Evolutionary conservation across 1,140 invertebrate species (phyloP), one percentile per base, ranked within the genome.

Genomic region (Antheraea pernyi): DNA sequence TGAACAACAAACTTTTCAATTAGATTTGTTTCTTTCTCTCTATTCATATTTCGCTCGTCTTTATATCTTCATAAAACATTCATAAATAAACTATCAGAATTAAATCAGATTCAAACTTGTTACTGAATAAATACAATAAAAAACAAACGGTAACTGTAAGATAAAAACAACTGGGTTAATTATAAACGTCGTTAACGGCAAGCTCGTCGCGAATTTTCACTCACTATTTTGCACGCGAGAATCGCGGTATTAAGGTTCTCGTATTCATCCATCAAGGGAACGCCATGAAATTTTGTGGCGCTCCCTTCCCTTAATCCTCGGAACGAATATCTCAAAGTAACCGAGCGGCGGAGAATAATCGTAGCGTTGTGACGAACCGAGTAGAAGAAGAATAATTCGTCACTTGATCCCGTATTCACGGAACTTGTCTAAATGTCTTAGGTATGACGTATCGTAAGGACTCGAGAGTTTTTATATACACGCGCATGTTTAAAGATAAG

Each of bases 281-380:
- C 84, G 80, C 82, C 81, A 80, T 85, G 82, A 89, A 87, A 88
- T 87, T 83, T 87, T 84, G 80, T 85, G 82, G 81, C 77, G 83
- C 83, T 80, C 80, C 82, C 79, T n/a, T 80, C 82, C 82, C 86
- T 80, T 91, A 91, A 91, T 89, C 86, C 86, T 77, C 74, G 85
- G 86, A 85, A 89, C 85, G 84, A 85, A 89, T 89, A 88, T 89
- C 88, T 88, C 80, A 84, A 86, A 91, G 82, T 88, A 83, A 88
- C 81, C 82, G 76, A 80, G 63, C 81, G 79, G 68, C 82, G 82
- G 80, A 82, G 81, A 85, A 88, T 88, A 89, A 91, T 88, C 89
- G 84, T 81, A 75, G 81, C 76, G 80, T 83, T 83, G 82, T 83
- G 86, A 89, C 82, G 81, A 84, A 36, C 9, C 19, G 30, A 10